Base-by-base conservation (phyloP, 2,113 vertebrate species). In the Xerus inauris region DNA sequence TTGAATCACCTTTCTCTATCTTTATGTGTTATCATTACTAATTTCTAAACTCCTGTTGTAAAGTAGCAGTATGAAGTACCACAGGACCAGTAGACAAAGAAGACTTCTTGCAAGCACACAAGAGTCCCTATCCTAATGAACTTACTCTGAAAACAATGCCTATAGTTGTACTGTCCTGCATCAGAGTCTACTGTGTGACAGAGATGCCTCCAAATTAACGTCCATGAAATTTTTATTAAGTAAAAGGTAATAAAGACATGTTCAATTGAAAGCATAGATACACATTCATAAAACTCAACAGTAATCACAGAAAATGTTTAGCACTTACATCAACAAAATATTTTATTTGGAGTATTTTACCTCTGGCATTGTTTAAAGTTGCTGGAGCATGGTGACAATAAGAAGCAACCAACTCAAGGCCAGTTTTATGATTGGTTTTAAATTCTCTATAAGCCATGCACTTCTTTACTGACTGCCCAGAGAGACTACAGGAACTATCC, bases 251-350 rank as follows among this genome's bases (percentile, higher is more conserved):
- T 92, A 83, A 83, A 94, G 94, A 71, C 17, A n/a, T 6, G 16
- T 62, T 77, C 47, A 87, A 49, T 17, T n/a, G 51, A 71, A 90
- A 79, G 40, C 64, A 75, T 73, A 79, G 59, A 65, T 47, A 75
- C 42, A 62, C 57, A 94, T 87, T 80, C 76, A 69, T 90, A 91
- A 84, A 96, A 92, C 71, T 87, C 89, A 87, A 69, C 7, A 73
- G n/a, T 79, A 90, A 65, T n/a, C 73, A 86, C 11, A 94, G 71
- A n/a, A 75, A 90, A 73, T 72, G 57, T 73, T 79, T 47, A 90
- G 49, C 24, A 54, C 32, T 83, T 84, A 87, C 17, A 79, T 59
- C 54, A 89, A 80, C 17, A 79, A 83, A 93, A 47, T 47, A 79
- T 71, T 69, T 80, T 40, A 30, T 45, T 89, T 49, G 2, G 40